Conservation (phyloP, 1,140 invertebrate genomes). For the Aphaenogaster floridana region DNA sequence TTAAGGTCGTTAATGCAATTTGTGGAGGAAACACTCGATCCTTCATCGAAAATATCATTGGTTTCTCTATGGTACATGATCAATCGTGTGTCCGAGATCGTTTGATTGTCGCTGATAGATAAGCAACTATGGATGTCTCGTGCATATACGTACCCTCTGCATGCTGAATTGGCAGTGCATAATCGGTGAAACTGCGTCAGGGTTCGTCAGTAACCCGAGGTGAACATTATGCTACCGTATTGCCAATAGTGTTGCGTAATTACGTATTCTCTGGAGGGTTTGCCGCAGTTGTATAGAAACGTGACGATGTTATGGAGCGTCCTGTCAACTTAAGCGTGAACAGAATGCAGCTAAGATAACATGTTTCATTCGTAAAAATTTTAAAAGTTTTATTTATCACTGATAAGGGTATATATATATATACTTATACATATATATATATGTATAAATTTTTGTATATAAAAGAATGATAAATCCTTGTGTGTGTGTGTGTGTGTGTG, state of each 20-base stretch:
- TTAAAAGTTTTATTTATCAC: not conserved
- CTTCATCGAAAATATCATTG: conserved; percentile 29
- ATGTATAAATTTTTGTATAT: no score
- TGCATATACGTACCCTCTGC: conserved; percentile 53
- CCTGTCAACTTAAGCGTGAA: conserved; percentile 5
- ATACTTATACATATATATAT: not conserved
- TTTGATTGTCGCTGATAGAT: conserved; percentile 54
- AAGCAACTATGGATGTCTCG: conserved; percentile 35
- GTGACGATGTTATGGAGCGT: conserved; percentile 25
- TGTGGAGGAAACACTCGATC: not conserved
- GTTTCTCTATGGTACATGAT: conserved; percentile 8
- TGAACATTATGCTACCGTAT: conserved; percentile 69
- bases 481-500: no score
- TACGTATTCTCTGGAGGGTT: conserved; percentile 60
- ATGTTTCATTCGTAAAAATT: not conserved
- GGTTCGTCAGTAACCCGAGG: conserved; percentile 67
- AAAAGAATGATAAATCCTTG: no score
- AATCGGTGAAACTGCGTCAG: conserved; percentile 70
- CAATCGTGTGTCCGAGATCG: conserved; percentile 31
- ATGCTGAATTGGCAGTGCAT: conserved; percentile 68
- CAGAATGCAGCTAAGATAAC: conserved; percentile 24
- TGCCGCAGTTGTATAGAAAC: conserved; percentile 32
- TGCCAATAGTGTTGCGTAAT: conserved; percentile 72
- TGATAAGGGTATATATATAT: not conserved
- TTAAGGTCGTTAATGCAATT: not conserved